Evolutionary conservation across 2,797 vertebrate genomes (phyloP), one percentile per base, ranked within the genome.

Genomic region (Diplodus sargus): DNA sequence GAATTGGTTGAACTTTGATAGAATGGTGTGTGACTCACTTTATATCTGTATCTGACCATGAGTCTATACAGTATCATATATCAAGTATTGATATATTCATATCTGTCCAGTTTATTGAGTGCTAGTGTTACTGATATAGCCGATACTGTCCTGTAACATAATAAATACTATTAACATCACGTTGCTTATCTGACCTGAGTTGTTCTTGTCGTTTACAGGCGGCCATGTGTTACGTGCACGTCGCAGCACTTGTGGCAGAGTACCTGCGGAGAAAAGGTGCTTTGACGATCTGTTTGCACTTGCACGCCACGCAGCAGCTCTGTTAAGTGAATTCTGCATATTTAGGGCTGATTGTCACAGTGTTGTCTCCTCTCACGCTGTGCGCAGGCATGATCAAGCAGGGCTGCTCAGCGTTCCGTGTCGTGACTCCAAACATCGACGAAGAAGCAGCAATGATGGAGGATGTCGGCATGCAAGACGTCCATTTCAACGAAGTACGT

Each of bases 381-480:
- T 42, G 39, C 62, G 8, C 79, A 99, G 98, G 97, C 64, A 97
- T 98, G 96, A 98, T 98, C 89, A 97, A 95, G 66, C 98, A 99
- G 90, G 98, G 98, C 34, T 99, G 98, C 89, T 95, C 95, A 3
- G 96, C 98, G 1, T 99, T 99, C 89, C 95, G 96, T 68, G 96
- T 99, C 56, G 95, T 99, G 53, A 99, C 98, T 23, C 98, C 98
- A 2, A 99, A 99, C 90, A 97, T 97, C 18, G 97, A 99, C 10
- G 98, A 99, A 90, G 98, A 99, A 79, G 98, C 96, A 15, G 97
- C 98, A 16, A 99, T 99, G 98, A 99, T 99, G 97, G 98, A 99
- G 89, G 98, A 99, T 14, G 97, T 98, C 0, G 98, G 98, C 58
- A 99, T 99, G 98, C 97, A 99, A 90, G 98, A 99, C n/a, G 98